Conservation (phyloP, 92 coral and sea anemone species). For the Ricordea florida region DNA sequence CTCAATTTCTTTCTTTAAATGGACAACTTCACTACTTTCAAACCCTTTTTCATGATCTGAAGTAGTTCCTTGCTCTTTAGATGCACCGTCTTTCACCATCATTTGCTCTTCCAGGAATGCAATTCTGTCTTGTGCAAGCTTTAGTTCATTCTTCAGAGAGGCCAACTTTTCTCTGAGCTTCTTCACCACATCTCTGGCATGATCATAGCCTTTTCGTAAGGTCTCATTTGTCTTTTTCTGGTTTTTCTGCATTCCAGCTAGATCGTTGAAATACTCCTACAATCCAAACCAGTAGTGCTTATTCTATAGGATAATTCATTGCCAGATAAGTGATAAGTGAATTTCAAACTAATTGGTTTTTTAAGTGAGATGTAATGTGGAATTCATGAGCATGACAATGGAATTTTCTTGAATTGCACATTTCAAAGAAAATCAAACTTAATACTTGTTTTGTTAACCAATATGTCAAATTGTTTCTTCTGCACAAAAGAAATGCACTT, state of each 20-base stretch:
- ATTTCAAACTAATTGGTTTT: too few species aligned
- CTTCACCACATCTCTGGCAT: constrained; percentile 68
- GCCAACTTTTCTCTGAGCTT: constrained; percentile 64
- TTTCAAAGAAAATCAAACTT: too few species aligned
- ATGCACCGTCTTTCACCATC: constrained; percentile 8
- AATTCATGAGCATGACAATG: too few species aligned
- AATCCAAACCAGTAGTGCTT: not conserved
- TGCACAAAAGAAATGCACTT: too few species aligned
- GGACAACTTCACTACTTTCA: not conserved
- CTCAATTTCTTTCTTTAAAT: not conserved
- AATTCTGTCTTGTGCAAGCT: constrained; percentile 20
- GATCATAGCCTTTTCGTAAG: constrained; percentile 57
- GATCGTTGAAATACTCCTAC: constrained; percentile 70
- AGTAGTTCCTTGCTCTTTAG: not conserved
- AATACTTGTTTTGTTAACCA: too few species aligned
- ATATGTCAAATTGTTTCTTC: too few species aligned
- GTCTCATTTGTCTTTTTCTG: constrained; percentile 49
- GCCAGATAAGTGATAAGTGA: too few species aligned
- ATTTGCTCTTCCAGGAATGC: constrained; percentile 39
- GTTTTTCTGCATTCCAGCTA: constrained; percentile 57
- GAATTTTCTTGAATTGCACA: too few species aligned
- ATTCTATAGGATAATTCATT: too few species aligned
- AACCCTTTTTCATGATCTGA: too few species aligned
- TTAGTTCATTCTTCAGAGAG: constrained; percentile 51
- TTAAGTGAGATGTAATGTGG: too few species aligned